phyloP scores from a whole-genome alignment of 2,797 vertebrate genomes.

The Spinibarbus caldwelli region DNA sequence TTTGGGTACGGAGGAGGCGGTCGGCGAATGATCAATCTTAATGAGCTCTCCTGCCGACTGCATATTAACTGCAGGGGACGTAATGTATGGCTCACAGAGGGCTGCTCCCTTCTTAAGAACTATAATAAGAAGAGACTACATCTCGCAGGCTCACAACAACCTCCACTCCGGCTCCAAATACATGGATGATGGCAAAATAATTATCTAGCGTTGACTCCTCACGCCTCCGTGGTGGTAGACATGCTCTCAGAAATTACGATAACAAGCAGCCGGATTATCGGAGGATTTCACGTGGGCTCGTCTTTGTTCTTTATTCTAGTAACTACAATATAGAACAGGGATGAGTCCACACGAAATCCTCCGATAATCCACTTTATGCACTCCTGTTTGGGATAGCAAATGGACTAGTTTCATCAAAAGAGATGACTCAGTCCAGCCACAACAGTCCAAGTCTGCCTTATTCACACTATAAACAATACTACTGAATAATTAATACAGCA shows the following conservation, averaged over 20 bases:
- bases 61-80: conserved; percentile 74
- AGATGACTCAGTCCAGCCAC: background rate
- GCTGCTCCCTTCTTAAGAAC: conserved; percentile 75
- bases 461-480: background rate
- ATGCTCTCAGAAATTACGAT: conserved; percentile 20
- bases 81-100: conserved; percentile 72
- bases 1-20: conserved; percentile 71
- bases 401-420: background rate
- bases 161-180: conserved; percentile 64
- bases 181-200: conserved; percentile 63
- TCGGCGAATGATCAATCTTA: conserved; percentile 80
- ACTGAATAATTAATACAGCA: background rate
- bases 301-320: conserved; percentile 15
- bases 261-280: conserved; percentile 15
- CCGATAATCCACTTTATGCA: conserved; percentile 13
- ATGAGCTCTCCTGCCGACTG: conserved; percentile 78
- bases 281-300: background rate
- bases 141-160: conserved; percentile 63
- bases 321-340: background rate
- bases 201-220: conserved; percentile 55
- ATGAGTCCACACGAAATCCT: background rate
- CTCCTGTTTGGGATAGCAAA: background rate
- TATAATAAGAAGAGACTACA: conserved; percentile 76
- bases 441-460: background rate
- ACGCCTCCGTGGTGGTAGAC: background rate